These are phyloP conservation scores for Gasterosteus aculeatus DNA, from an alignment of 2,113 vertebrate species.

Conservation along the genomic window DNA sequence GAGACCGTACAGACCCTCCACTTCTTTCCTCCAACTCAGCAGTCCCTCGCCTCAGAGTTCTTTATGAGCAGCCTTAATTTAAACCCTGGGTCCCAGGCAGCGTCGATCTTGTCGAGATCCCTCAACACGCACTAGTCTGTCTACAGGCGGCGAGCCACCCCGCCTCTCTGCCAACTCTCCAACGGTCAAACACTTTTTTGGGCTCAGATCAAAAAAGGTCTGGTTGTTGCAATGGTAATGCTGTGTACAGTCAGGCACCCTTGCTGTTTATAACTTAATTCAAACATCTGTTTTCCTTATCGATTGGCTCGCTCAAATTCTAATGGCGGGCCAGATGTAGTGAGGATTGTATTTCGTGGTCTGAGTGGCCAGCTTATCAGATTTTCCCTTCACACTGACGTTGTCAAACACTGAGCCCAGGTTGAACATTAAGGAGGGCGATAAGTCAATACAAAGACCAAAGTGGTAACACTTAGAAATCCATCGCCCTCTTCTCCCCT, in stretches of 20 bases:
- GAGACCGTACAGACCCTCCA: constrained; percentile 11
- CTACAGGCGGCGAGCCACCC: background rate
- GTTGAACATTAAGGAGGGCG: constrained; percentile 43
- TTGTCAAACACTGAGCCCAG: constrained; percentile 45
- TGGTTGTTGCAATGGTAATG: constrained; percentile 25
- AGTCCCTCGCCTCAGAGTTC: constrained; percentile 50
- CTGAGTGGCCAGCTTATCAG: constrained; percentile 58
- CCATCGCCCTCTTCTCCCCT: constrained; percentile 40
- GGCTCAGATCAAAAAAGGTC: constrained; percentile 40
- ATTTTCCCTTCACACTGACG: constrained; percentile 46
- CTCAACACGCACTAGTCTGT: constrained; percentile 10
- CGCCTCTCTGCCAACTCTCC: background rate
- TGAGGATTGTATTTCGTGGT: constrained; percentile 51
- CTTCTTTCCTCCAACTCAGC: constrained; percentile 11
- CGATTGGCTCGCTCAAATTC: constrained; percentile 55
- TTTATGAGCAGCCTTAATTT: constrained; percentile 73
- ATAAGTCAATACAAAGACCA: constrained; percentile 61
- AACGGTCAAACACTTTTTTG: constrained; percentile 24
- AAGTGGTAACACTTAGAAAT: constrained; percentile 63
- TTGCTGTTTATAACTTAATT: constrained; percentile 54
- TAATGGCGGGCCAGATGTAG: constrained; percentile 41
- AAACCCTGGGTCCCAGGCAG: constrained; percentile 46
- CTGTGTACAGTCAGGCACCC: constrained; percentile 18
- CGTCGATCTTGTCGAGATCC: constrained; percentile 37
- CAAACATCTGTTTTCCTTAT: constrained; percentile 54